Evolutionary conservation across 2,888 invertebrate species (phyloP), one percentile per base, ranked within the genome.

Genomic region (Shargacucullia verbasci): DNA sequence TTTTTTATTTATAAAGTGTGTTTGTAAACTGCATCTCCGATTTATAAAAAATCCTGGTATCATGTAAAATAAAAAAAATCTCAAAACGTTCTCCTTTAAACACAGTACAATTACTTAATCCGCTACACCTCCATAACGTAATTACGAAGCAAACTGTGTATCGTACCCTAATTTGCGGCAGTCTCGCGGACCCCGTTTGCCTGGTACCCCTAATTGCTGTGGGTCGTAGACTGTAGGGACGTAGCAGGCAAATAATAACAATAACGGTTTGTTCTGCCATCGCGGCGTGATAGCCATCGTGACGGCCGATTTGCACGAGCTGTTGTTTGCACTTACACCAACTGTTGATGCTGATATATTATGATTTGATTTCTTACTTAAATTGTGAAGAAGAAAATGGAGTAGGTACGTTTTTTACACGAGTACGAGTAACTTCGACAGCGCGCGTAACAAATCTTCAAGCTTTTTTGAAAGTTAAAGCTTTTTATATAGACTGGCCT

Each of bases 231-330:
- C 20, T 20, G 20, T 20, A 20, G 20, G 4, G 20, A 3, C 20
- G 20, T 20, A 20, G 4, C 76, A 69, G 65, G 78, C 76, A 80
- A 83, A 84, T 84, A 83, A 84, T 83, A 83, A 81, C 79, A 79
- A 73, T 84, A 84, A 83, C 83, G 83, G 83, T 50, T 58, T 34
- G 56, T 54, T 71, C 75, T 49, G 45, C 53, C 76, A 80, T 79
- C 79, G 81, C 76, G 72, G 70, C 66, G 76, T 76, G 74, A 77
- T 81, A 82, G 78, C 74, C 74, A 77, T 78, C 79, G 75, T 79
- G 78, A 77, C 59, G 66, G 65, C 64, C 69, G 75, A 79, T 79
- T 77, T 63, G 71, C 64, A 65, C 68, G 68, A 73, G 48, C 39
- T 27, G 59, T 53, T 62, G 61, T 60, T 72, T 60, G 49, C 59